Evolutionary conservation across 2,113 vertebrate species (phyloP).

Genomic region (Grantiella picta): DNA sequence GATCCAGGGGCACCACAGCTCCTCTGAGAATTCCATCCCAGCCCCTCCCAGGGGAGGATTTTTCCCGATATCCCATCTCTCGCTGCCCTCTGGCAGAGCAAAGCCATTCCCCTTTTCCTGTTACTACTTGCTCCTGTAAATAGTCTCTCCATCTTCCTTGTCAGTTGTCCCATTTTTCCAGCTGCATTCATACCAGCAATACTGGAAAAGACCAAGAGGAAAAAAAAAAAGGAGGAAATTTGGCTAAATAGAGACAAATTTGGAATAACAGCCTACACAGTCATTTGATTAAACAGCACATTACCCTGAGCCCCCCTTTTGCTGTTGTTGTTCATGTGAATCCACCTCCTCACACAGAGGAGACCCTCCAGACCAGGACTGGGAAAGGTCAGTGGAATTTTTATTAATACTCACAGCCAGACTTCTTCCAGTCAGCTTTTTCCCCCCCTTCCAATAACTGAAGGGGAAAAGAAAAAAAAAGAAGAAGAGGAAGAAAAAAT

Average conservation of each 20-base stretch:
- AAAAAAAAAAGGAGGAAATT: not conserved
- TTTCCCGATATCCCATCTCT: not conserved
- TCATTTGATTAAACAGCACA: not conserved
- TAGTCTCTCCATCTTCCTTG: not conserved
- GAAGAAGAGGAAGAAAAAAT: not conserved
- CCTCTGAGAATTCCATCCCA: not conserved
- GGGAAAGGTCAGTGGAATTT: constrained; percentile 17
- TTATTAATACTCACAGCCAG: constrained; percentile 43
- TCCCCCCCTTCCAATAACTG: not conserved
- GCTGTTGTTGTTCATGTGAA: not conserved
- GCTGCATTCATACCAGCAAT: not conserved
- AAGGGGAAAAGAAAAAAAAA: not conserved
- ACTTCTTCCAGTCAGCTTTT: constrained; percentile 30
- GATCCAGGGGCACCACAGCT: not conserved
- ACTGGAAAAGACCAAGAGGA: not conserved
- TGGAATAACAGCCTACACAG: not conserved
- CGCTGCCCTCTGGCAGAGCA: not conserved
- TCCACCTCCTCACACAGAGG: not conserved
- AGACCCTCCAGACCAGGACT: not conserved
- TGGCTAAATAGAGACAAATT: not conserved
- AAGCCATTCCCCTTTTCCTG: not conserved
- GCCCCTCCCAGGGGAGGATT: not conserved
- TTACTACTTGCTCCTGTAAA: not conserved
- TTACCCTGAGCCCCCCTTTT: not conserved
- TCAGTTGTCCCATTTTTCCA: not conserved